phyloP scores from a whole-genome alignment of 2,888 invertebrate species.

The Stenurella melanura region DNA sequence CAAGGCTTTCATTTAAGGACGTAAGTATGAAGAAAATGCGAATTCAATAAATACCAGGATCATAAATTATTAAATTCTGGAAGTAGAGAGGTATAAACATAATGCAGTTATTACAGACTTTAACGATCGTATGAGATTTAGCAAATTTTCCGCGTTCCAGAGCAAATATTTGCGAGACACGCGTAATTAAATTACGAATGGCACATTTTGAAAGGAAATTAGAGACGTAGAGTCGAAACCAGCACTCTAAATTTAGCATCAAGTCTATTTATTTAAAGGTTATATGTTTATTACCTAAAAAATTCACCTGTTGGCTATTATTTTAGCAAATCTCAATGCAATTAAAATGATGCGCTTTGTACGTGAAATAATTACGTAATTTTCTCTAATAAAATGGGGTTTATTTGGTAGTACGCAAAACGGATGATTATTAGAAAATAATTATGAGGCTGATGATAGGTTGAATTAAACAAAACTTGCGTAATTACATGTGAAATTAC shows the following conservation, averaged over 20 bases:
- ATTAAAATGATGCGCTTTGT: neutral
- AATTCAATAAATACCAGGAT: neutral
- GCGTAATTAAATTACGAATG: conserved; percentile 14
- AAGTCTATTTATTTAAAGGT: conserved; percentile 41
- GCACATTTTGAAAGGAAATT: conserved; percentile 28
- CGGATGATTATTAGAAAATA: neutral
- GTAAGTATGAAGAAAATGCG: no score
- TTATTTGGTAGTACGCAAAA: neutral
- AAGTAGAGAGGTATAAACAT: conserved; percentile 4
- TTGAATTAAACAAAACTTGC: neutral
- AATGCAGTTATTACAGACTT: conserved; percentile 17
- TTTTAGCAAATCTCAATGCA: conserved; percentile 5
- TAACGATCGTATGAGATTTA: conserved; percentile 13
- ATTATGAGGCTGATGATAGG: neutral
- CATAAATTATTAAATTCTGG: conserved; percentile 4
- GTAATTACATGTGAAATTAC: conserved; percentile 7
- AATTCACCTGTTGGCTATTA: conserved; percentile 43
- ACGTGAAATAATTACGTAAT: neutral
- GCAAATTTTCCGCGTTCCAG: conserved; percentile 19
- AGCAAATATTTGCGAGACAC: conserved; percentile 16
- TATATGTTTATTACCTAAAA: conserved; percentile 40
- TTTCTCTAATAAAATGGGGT: neutral
- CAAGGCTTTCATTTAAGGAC: no score
- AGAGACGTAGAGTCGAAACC: conserved; percentile 19
- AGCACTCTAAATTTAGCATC: conserved; percentile 39